Evolutionary conservation across 2,888 invertebrate genomes (phyloP), one percentile per base, ranked within the genome.

Genomic region (Diogma glabrata): DNA sequence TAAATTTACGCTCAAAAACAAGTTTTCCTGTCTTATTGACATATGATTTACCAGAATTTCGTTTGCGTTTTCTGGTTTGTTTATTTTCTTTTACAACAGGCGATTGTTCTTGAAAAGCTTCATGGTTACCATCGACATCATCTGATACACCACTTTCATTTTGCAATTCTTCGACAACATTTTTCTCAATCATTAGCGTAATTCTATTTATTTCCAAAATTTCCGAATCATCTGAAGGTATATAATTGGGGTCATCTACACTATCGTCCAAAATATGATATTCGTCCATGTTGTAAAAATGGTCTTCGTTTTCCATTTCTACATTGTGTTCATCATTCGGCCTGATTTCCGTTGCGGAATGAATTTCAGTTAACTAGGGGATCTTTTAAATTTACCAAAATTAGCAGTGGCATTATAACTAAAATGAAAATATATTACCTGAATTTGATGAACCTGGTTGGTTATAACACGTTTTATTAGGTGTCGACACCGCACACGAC

Each of bases 141-240:
- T 36, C 36, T 36, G 36, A n/a, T 36, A 36, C 36, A 36, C 36
- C 36, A 36, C 36, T 36, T 36, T 36, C 36, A 36, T 36, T 36
- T 14, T 12, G 36, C 36, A 36, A 12, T 36, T 36, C 6, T 8
- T 36, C 36, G 36, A 3, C 36, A 36, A 36, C 16, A 28, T 28
- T 28, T 28, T 28, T 28, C 28, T 28, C 28, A 28, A 28, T 28
- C 3, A 28, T 28, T 28, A 10, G 28, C 28, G 3, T n/a, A 28
- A 36, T 36, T 36, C 14, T 36, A 36, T 36, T 36, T 7, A 36
- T 36, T 36, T 36, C 36, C n/a, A 16, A n/a, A n/a, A n/a, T 36
- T 12, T 28, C 28, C 28, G 3, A 28, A 28, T 28, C 28, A 28
- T 28, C 28, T 28, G 28, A 28, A 28, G 28, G 28, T 28, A 28